These are phyloP conservation scores for Melopsittacus undulatus DNA, from an alignment of 2,797 vertebrate genomes.

Conservation along the genomic window DNA sequence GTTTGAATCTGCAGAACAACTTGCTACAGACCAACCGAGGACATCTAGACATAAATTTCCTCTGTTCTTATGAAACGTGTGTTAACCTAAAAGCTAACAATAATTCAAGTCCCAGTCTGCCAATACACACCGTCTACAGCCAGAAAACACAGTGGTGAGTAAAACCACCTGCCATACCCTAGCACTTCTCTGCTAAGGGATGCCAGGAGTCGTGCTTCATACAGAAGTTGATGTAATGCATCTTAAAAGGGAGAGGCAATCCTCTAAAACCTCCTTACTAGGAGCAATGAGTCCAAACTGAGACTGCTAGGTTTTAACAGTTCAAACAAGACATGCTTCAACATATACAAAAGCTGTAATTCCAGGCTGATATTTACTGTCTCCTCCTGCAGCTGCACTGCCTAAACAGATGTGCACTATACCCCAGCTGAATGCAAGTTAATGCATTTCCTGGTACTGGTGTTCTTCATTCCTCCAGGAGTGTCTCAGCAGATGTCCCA, in stretches of 20 bases:
- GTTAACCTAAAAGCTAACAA: neutral
- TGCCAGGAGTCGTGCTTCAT: neutral
- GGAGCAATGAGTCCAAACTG: neutral
- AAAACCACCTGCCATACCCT: neutral
- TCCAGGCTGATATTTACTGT: neutral
- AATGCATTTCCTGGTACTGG: slow-evolving; percentile 24
- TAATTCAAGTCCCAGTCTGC: neutral
- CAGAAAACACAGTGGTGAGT: neutral
- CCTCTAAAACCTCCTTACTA: neutral
- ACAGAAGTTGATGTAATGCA: neutral
- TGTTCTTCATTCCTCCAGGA: neutral
- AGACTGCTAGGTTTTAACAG: neutral
- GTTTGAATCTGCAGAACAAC: neutral
- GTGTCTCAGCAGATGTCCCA: slow-evolving; percentile 5
- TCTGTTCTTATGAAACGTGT: neutral
- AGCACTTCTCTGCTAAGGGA: neutral
- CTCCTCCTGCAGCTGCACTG: slow-evolving; percentile 32
- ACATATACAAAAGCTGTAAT: neutral
- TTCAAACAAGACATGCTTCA: neutral
- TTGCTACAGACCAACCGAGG: neutral
- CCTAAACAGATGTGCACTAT: slow-evolving; percentile 12
- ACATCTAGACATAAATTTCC: neutral
- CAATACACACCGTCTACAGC: neutral
- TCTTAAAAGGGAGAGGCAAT: neutral
- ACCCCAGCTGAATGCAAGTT: neutral